These are phyloP conservation scores for Saccostrea cuccullata DNA, from an alignment of 1,140 invertebrate genomes.

Conservation along the genomic window DNA sequence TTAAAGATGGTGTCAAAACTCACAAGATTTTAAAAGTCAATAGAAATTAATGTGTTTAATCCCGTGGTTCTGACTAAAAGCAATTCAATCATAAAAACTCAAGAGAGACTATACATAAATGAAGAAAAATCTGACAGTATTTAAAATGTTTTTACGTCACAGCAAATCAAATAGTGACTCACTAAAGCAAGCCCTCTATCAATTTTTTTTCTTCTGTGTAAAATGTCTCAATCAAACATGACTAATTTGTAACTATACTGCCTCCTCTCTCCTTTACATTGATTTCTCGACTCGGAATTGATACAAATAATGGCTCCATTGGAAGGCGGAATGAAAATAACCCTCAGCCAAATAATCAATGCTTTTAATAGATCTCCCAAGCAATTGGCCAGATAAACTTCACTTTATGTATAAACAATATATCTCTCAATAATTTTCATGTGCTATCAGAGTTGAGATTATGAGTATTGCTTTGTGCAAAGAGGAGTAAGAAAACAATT, in stretches of 20 bases:
- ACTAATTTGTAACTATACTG: slow-evolving; percentile 20
- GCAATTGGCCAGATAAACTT: background rate
- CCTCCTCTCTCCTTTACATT: background rate
- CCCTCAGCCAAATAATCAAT: slow-evolving; percentile 8
- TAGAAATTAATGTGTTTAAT: no score
- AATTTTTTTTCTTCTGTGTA: background rate
- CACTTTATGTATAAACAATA: background rate
- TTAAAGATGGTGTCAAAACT: no score
- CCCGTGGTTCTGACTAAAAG: background rate
- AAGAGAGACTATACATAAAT: background rate
- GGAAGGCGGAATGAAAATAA: background rate
- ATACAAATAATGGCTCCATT: slow-evolving; percentile 7
- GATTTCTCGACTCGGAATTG: background rate
- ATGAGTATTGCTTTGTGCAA: no score
- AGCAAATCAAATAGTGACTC: slow-evolving; percentile 10
- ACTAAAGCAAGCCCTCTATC: background rate
- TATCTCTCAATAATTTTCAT: no score
- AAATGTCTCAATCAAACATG: slow-evolving; percentile 12
- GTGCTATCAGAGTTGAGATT: no score
- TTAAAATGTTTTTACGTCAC: slow-evolving; percentile 7
- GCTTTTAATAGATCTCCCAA: slow-evolving; percentile 3
- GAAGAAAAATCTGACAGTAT: background rate
- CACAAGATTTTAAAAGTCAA: no score
- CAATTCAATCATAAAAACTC: background rate
- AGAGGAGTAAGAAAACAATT: no score